Evolutionary conservation across 1,140 invertebrate genomes (phyloP).

Genomic region (Drosophila arawakana): DNA sequence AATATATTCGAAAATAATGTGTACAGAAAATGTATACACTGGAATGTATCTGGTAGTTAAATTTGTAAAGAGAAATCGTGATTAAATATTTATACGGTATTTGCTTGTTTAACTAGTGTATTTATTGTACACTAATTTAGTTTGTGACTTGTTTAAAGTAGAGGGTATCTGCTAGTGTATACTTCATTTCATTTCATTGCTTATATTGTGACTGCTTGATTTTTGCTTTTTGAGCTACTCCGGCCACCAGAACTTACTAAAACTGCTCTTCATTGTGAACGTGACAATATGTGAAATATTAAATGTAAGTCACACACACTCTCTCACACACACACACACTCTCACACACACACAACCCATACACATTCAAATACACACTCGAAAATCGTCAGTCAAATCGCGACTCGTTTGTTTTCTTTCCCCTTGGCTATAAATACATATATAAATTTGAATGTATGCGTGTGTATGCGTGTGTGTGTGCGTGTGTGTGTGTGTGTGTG

Average conservation of each 20-base stretch:
- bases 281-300: conserved; percentile 54
- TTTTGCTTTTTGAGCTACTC: conserved; percentile 1
- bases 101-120: no score
- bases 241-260: conserved; percentile 4
- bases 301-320: conserved; percentile 14
- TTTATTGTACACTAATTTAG: not conserved
- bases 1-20: no score
- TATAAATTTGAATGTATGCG: not conserved
- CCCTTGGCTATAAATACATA: conserved; percentile 12
- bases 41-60: no score
- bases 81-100: no score
- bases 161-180: not conserved
- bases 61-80: no score
- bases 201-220: not conserved
- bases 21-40: no score
- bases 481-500: conserved; percentile 14
- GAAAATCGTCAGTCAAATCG: conserved; percentile 43
- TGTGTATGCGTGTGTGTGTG: conserved; percentile 10
- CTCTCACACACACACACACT: not conserved
- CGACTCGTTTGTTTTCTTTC: conserved; percentile 41
- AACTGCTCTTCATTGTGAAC: conserved; percentile 35
- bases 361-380: not conserved
- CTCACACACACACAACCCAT: not conserved
- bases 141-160: no score
- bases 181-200: no score